These are phyloP conservation scores for Lutjanus argentimaculatus DNA, from an alignment of 2,797 vertebrate species.

Conservation along the genomic window DNA sequence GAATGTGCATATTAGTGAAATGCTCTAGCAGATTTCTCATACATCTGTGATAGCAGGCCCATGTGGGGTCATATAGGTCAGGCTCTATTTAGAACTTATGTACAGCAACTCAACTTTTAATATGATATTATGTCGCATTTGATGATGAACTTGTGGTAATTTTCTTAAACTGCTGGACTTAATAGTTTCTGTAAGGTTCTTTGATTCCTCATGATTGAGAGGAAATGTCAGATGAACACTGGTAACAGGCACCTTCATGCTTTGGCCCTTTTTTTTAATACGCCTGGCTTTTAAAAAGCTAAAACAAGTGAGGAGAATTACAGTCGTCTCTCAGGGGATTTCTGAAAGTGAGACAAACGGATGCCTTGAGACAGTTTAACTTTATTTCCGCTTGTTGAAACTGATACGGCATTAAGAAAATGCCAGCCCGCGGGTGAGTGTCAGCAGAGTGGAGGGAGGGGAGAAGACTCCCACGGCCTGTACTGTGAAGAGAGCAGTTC, in stretches of 20 bases:
- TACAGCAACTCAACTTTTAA: background rate
- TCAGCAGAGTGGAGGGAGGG: slow-evolving; percentile 82
- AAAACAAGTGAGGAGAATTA: slow-evolving; percentile 86
- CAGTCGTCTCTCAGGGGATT: slow-evolving; percentile 86
- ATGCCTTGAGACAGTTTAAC: slow-evolving; percentile 86
- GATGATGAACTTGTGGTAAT: background rate
- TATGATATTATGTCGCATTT: background rate
- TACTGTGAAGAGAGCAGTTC: slow-evolving; percentile 83
- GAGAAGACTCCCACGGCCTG: slow-evolving; percentile 86
- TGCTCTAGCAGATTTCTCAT: no score
- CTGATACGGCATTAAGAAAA: slow-evolving; percentile 88
- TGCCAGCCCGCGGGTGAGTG: slow-evolving; percentile 85
- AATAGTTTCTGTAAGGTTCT: slow-evolving; percentile 30
- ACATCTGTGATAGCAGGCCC: no score
- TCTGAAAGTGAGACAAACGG: slow-evolving; percentile 86
- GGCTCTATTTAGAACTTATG: no score
- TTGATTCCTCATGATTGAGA: slow-evolving; percentile 60
- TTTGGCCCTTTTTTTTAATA: slow-evolving; percentile 65
- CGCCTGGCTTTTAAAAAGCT: slow-evolving; percentile 70
- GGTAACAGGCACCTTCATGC: slow-evolving; percentile 81
- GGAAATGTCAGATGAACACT: slow-evolving; percentile 82
- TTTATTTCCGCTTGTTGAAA: slow-evolving; percentile 89
- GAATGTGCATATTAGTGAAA: no score
- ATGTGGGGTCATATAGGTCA: no score
- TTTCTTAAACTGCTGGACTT: slow-evolving; percentile 33